Base-by-base conservation (phyloP, 2,888 invertebrate species). In the Melanchra persicariae region DNA sequence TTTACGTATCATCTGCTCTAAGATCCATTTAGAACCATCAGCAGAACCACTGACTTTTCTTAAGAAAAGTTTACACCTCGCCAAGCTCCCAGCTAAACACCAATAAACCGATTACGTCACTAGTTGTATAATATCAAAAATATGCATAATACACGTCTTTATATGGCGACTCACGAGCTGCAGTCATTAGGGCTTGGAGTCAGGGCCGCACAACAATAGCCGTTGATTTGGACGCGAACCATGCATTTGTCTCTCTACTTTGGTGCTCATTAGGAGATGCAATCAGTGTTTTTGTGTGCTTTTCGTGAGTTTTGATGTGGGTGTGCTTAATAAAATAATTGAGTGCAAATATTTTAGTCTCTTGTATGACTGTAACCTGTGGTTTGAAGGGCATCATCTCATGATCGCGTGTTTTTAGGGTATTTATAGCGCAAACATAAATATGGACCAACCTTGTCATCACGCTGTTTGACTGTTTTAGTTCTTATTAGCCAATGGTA, bases 181-280 rank as follows among this genome's bases (percentile, higher is more conserved):
- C 82, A 74, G 63, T 67, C 74, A 75, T 77, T 67, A 84, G 69
- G 82, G 79, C 74, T 66, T 70, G 74, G 84, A 88, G 85, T 88
- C 91, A 91, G 87, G 90, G 89, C 71, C 86, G 74, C 30, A 70
- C 70, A 71, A 92, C 89, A 91, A 92, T 90, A 87, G 88, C 85
- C 84, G 90, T 81, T 90, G 89, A 91, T 83, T 83, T 82, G 68
- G 73, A 71, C 77, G 82, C 83, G 86, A 86, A 87, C 81, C 81
- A 79, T 87, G 82, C 82, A 82, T 82, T 83, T 85, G 83, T 85
- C 74, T 81, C 74, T 81, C 66, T 74, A 68, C 60, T 72, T 54
- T 76, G 63, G 73, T 10, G 54, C 67, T 71, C 69, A 77, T 81
- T 81, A 74, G 5, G 61, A 75, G 76, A 80, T 72, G 67, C 43